A percentile compares a stretch with the other conserved stretches of the same genome.
Conservation (phyloP, 2,888 invertebrate species). For the Oscheius sp. region DNA sequence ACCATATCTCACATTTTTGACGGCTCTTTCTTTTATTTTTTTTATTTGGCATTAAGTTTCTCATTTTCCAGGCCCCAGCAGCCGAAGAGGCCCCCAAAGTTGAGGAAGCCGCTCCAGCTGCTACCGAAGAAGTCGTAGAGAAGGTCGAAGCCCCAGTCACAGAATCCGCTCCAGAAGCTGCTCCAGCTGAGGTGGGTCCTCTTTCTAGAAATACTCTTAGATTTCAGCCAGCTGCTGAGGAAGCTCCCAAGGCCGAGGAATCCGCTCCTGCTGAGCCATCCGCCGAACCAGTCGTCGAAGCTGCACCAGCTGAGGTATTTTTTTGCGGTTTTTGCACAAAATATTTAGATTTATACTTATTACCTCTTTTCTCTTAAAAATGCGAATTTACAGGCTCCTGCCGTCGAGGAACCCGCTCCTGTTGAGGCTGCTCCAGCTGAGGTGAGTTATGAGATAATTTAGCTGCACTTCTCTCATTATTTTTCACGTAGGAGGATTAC, state of each 20-base stretch:
- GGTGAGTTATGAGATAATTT: too few species aligned
- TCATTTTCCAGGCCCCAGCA: not conserved
- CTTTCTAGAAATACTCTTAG: not conserved
- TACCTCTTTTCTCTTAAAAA: too few species aligned
- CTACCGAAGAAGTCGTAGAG: not conserved
- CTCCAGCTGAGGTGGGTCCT: not conserved
- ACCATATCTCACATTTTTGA: too few species aligned
- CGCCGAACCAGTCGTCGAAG: not conserved
- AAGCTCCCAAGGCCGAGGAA: not conserved
- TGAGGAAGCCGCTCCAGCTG: not conserved
- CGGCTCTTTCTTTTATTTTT: too few species aligned
- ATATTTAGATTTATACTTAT: too few species aligned
- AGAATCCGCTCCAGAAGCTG: constrained; percentile 14
- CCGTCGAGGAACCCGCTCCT: too few species aligned
- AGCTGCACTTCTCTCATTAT: too few species aligned
- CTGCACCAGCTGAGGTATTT: not conserved
- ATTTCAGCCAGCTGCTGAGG: not conserved
- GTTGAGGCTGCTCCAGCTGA: not conserved
- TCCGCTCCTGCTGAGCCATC: constrained; percentile 4
- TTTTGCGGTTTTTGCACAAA: too few species aligned
- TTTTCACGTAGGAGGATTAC: too few species aligned
- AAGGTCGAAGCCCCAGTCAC: not conserved
- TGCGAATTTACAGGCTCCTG: too few species aligned
- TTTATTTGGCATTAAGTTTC: not conserved
- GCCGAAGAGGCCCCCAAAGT: not conserved